Percentiles rank a stretch among this genome's conserved stretches.
Conservation (phyloP, 2,113 vertebrate genomes). For the Arenaria interpres region DNA sequence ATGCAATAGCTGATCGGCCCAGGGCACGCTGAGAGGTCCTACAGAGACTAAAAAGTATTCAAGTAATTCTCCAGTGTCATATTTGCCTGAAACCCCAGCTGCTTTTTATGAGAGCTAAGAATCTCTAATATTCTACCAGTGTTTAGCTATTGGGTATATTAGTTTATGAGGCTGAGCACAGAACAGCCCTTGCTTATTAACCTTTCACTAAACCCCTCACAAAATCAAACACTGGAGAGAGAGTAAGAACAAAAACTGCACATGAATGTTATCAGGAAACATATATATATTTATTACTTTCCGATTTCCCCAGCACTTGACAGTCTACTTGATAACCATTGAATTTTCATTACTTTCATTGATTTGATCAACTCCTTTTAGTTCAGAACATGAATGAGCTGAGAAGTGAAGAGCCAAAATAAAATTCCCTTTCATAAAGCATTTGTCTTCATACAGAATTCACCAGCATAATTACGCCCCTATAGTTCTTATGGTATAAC, state of each 20-base stretch:
- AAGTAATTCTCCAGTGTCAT: neutral
- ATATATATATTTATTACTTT: conserved; percentile 56
- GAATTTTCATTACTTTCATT: conserved; percentile 58
- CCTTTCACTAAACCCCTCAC: conserved; percentile 31
- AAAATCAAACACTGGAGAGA: neutral
- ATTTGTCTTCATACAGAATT: conserved; percentile 28
- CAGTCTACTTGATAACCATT: conserved; percentile 9
- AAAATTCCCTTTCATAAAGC: conserved; percentile 34
- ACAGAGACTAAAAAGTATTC: neutral
- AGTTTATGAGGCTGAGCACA: conserved; percentile 27
- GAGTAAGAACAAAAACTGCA: neutral
- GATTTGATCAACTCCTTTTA: conserved; percentile 50
- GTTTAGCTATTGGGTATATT: conserved; percentile 28
- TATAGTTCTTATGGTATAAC: conserved; percentile 35
- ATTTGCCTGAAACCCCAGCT: neutral
- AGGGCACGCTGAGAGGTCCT: neutral
- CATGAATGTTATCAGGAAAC: neutral
- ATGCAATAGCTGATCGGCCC: neutral
- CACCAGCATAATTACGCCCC: neutral
- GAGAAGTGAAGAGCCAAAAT: conserved; percentile 30
- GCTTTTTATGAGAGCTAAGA: conserved; percentile 5
- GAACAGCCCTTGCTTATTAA: conserved; percentile 12
- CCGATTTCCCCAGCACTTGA: conserved; percentile 3
- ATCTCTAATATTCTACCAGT: neutral
- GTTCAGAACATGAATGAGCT: conserved; percentile 3